These are phyloP conservation scores for Sialis lutaria DNA, from an alignment of 2,888 invertebrate species.

Conservation along the genomic window DNA sequence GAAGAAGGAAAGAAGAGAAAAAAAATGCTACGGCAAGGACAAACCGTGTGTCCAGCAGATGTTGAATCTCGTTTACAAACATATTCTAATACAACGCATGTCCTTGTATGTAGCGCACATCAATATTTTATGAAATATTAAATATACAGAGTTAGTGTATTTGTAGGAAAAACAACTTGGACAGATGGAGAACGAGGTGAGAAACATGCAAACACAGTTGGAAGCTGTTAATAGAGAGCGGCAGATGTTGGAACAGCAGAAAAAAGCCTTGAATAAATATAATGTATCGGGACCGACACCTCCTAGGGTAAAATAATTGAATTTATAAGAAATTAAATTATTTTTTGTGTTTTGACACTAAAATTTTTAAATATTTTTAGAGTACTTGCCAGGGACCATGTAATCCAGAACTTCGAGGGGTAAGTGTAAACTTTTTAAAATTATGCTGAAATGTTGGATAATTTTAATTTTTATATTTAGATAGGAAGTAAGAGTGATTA, in stretches of 20 bases:
- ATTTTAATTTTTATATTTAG: not conserved
- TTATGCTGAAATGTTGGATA: not conserved
- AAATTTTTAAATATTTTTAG: not conserved
- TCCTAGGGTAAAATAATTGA: too few species aligned
- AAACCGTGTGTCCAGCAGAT: slow-evolving; percentile 24
- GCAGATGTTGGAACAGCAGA: slow-evolving; percentile 28
- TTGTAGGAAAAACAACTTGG: slow-evolving; percentile 39
- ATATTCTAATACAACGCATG: slow-evolving; percentile 26
- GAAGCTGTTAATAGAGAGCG: slow-evolving; percentile 30
- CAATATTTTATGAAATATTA: not conserved
- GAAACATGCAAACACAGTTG: slow-evolving; percentile 32
- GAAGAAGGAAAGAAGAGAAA: not conserved
- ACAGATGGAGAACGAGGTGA: slow-evolving; percentile 40
- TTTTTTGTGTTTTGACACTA: too few species aligned
- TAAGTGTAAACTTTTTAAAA: not conserved
- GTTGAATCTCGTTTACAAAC: slow-evolving; percentile 23
- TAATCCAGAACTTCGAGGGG: slow-evolving; percentile 21
- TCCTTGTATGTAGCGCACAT: slow-evolving; percentile 18
- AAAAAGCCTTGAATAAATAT: not conserved
- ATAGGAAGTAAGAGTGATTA: slow-evolving; percentile 9
- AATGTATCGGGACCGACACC: too few species aligned
- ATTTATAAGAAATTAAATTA: too few species aligned
- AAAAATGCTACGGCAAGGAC: not conserved
- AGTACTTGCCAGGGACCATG: slow-evolving; percentile 30
- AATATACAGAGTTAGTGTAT: not conserved